Evolutionary conservation across 1,140 invertebrate genomes (phyloP), one percentile per base, ranked within the genome.

Genomic region (Chymomyza costata): DNA sequence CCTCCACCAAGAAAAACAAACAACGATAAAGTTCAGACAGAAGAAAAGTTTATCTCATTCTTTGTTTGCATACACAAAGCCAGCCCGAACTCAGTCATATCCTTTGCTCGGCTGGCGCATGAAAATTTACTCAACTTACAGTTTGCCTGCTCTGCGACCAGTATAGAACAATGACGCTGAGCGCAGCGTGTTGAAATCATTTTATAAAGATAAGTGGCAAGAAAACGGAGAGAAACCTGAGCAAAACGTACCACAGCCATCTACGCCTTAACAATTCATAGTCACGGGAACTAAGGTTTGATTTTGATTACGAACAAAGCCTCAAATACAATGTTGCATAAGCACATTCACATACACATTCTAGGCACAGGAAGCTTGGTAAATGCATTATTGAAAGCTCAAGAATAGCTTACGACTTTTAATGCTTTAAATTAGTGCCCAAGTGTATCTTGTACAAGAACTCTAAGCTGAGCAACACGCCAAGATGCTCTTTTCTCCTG

Each of bases 11-110:
- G 6, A 16, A 30, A 45, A 10, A 39, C 43, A 18, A 34, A 39
- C 61, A 47, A 55, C 46, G 57, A 47, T 49, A 81, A 82, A 82
- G 78, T 82, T 82, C 76, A 82, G 53, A 43, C 65, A 54, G 63
- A 71, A 82, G 56, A 82, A 82, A 82, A 82, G 76, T 82, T 82
- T 82, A 82, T 68, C 59, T 78, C 78, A 50, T 63, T 67, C 76
- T 76, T 80, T 82, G 70, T 76, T 68, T 67, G 70, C 69, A 53
- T 55, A 56, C 55, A 73, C 68, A 81, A 80, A 58, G 59, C n/a
- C 14, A 37, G 16, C 38, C 14, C 18, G 14, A 17, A 13, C 31
- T 25, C 39, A 41, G 15, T 25, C 39, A 41, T 25, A n/a, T 10
- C 28, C 17, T 5, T 25, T 38, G 5, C 14, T 43, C 32, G 38